These are phyloP conservation scores for Anolis sagrei DNA, from an alignment of 2,113 vertebrate species.

Conservation along the genomic window DNA sequence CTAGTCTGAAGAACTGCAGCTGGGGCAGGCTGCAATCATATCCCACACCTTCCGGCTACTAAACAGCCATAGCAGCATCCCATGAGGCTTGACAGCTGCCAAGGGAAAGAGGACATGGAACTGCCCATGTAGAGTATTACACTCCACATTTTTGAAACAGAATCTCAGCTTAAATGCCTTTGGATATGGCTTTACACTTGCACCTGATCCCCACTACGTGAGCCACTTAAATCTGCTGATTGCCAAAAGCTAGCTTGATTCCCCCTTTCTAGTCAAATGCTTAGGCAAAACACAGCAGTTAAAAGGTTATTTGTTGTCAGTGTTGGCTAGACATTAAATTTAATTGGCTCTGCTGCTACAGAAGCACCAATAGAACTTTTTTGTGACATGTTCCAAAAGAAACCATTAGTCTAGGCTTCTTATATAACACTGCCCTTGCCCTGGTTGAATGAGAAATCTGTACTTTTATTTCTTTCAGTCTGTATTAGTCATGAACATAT, in stretches of 20 bases:
- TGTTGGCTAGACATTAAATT: conserved; percentile 25
- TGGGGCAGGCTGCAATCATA: too few species aligned
- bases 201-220: neutral
- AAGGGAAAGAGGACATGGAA: too few species aligned
- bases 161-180: too few species aligned
- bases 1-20: too few species aligned
- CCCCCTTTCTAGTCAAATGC: conserved; percentile 23
- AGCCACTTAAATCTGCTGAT: neutral
- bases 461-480: conserved; percentile 2
- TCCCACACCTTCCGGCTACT: too few species aligned
- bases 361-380: neutral
- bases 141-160: too few species aligned
- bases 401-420: neutral
- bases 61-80: too few species aligned
- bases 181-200: too few species aligned
- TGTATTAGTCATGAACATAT: neutral
- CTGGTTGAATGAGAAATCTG: conserved; percentile 26
- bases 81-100: too few species aligned
- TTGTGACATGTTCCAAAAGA: conserved; percentile 15
- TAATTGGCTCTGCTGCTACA: conserved; percentile 21
- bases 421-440: neutral
- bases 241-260: conserved; percentile 16
- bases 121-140: too few species aligned
- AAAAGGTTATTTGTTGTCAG: conserved; percentile 20
- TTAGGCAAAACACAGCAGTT: neutral